Evolutionary conservation across 1,140 invertebrate species (phyloP).

Genomic region (Diploscapter pachys): DNA sequence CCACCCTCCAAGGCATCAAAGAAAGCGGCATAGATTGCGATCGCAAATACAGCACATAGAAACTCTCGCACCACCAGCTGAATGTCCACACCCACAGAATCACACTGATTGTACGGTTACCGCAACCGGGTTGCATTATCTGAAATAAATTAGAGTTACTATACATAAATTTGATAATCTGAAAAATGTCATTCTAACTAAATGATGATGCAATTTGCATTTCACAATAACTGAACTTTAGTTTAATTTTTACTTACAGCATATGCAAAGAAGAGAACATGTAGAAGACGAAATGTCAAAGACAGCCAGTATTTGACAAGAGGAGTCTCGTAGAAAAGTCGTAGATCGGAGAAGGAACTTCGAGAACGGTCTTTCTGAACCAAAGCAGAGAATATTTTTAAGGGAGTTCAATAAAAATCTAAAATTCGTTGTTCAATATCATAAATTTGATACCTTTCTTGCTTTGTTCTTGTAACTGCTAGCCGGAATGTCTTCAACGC

Average conservation of each 20-base stretch:
- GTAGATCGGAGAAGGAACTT: slow-evolving; percentile 24
- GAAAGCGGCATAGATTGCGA: slow-evolving; percentile 30
- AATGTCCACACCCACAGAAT: slow-evolving; percentile 51
- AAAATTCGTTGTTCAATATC: no score
- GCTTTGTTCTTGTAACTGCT: no score
- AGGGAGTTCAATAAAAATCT: no score
- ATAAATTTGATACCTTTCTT: no score
- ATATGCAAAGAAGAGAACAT: slow-evolving; percentile 47
- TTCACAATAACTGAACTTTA: no score
- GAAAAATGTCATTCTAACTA: no score
- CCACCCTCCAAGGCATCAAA: slow-evolving; percentile 22
- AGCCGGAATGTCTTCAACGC: slow-evolving; percentile 14
- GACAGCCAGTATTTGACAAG: slow-evolving; percentile 57
- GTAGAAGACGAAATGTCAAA: slow-evolving; percentile 46
- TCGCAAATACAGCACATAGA: slow-evolving; percentile 43
- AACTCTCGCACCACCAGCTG: slow-evolving; percentile 46
- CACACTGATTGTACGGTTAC: slow-evolving; percentile 38
- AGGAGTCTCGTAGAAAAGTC: slow-evolving; percentile 49
- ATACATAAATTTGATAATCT: no score
- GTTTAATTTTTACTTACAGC: slow-evolving; percentile 29
- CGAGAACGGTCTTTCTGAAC: slow-evolving; percentile 23
- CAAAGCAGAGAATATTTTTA: no score
- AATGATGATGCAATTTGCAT: background rate
- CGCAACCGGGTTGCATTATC: slow-evolving; percentile 50
- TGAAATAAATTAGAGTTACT: slow-evolving; percentile 21